Conservation (phyloP, 2,888 invertebrate species). For the Drosophila testacea region DNA sequence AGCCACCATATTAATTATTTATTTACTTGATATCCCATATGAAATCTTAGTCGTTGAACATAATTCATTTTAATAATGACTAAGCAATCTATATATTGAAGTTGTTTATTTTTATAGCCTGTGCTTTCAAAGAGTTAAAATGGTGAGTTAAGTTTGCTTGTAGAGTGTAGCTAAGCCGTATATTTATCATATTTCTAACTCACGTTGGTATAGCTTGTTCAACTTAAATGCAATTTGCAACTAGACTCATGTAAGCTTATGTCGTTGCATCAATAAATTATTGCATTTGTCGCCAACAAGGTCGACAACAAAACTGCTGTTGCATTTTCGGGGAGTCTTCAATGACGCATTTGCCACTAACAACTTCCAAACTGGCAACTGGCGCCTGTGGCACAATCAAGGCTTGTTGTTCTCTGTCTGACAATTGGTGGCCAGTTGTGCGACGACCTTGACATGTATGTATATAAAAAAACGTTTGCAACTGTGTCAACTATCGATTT, state of each 20-base stretch:
- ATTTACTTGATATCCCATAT: no score
- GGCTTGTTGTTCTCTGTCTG: slow-evolving; percentile 49
- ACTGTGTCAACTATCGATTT: slow-evolving; percentile 68
- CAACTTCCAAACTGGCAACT: slow-evolving; percentile 25
- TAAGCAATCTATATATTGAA: no score
- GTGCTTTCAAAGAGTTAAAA: no score
- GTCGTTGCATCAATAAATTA: slow-evolving; percentile 55
- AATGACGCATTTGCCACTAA: slow-evolving; percentile 41
- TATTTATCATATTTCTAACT: background rate
- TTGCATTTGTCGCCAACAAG: slow-evolving; percentile 29
- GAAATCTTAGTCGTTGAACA: no score
- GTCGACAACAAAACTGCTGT: slow-evolving; percentile 32
- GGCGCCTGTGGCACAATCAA: slow-evolving; percentile 34
- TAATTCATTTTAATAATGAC: no score
- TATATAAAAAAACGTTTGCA: slow-evolving; percentile 1
- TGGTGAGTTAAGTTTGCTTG: no score
- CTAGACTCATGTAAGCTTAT: slow-evolving; percentile 40
- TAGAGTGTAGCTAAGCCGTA: background rate
- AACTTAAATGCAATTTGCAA: slow-evolving; percentile 54
- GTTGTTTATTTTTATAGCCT: no score
- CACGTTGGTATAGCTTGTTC: slow-evolving; percentile 46
- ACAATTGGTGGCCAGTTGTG: slow-evolving; percentile 51
- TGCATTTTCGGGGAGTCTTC: slow-evolving; percentile 14
- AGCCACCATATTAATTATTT: no score
- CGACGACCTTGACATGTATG: slow-evolving; percentile 40